Conservation (phyloP, 1,140 invertebrate genomes). For the Spodoptera litura region DNA sequence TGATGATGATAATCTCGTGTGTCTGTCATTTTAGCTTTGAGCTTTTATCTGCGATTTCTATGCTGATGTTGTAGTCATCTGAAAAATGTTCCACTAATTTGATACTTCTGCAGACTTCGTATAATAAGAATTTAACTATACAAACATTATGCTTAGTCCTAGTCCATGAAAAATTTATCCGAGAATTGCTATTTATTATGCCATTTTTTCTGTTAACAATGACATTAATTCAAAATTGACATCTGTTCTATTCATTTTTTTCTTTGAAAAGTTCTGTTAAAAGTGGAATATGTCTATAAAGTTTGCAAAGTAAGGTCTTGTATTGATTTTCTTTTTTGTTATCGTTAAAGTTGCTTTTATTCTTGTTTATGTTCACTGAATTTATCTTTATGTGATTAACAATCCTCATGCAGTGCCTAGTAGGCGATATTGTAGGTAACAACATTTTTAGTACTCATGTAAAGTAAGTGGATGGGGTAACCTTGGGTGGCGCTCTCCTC, state of each 20-base stretch:
- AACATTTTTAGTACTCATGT: too few relatives aligned
- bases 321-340: too few relatives aligned
- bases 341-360: too few relatives aligned
- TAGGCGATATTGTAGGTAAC: too few relatives aligned
- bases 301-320: not conserved
- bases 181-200: conserved; percentile 1
- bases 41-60: not conserved
- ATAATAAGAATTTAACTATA: conserved; percentile 40
- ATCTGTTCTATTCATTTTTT: conserved; percentile 3
- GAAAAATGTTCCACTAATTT: conserved; percentile 25
- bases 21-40: conserved; percentile 37
- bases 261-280: not conserved
- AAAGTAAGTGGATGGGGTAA: too few relatives aligned
- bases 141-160: conserved; percentile 28
- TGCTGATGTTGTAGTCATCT: conserved; percentile 21
- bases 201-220: conserved; percentile 35
- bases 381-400: too few relatives aligned
- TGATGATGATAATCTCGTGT: conserved; percentile 34
- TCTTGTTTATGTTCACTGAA: too few relatives aligned
- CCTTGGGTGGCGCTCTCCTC: too few relatives aligned
- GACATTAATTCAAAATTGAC: conserved; percentile 41
- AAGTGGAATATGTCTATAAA: not conserved
- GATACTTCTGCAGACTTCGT: conserved; percentile 22
- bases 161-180: conserved; percentile 4
- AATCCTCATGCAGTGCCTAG: too few relatives aligned